Base-by-base conservation (phyloP, 2,888 invertebrate genomes). In the Axea sp. region DNA sequence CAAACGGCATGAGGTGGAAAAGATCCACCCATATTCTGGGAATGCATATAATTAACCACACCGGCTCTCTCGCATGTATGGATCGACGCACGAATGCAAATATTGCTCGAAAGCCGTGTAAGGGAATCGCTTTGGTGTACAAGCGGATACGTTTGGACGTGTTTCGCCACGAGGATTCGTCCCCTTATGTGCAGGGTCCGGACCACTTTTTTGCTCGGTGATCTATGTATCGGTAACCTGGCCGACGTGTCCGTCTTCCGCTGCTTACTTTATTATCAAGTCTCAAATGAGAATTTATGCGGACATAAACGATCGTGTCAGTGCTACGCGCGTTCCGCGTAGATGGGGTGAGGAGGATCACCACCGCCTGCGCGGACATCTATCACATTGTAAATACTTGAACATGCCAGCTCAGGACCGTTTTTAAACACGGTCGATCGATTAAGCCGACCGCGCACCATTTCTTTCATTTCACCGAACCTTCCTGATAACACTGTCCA, bases 241-340 rank as follows among this genome's bases (percentile, higher is more conserved):
- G 67, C 76, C 77, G 78, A 79, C 78, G 78, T 77, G 78, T 81
- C 80, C 76, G 78, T 80, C 77, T 78, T 79, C 76, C 75, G 74
- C 73, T 80, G 81, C 81, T 84, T 82, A 83, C 84, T 84, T 84
- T 85, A 85, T 85, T 85, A 84, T 85, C 84, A 81, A 71, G 76
- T 67, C 82, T 84, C 81, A 85, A 85, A 85, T 85, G 84, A 85
- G 82, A 84, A 85, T 85, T 85, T 84, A 86, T 85, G 83, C 80
- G 80, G 83, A 84, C 85, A 81, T 84, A 84, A 85, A 83, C 83
- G 84, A 79, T 81, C 83, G 82, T 83, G 85, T 84, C 84, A 83
- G 84, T 79, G 77, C 76, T 6, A 11, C 57, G 41, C 76, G 68
- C 75, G 75, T 75, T 65, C 75, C 80, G 81, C 79, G 80, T 81